These are phyloP conservation scores for Seriola rivoliana DNA, from an alignment of 2,113 vertebrate species.

Conservation along the genomic window DNA sequence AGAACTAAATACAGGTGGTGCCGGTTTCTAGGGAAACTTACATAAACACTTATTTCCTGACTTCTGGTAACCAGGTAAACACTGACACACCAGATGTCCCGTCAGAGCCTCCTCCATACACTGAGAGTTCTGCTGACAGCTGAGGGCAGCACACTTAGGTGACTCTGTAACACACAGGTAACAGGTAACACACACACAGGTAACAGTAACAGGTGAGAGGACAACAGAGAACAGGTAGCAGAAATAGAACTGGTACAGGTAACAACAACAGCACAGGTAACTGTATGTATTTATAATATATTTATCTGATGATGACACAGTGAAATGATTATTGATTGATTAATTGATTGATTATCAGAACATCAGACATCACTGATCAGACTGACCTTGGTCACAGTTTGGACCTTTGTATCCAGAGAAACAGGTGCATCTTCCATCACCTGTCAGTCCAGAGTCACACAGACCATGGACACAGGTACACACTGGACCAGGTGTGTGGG, in stretches of 20 bases:
- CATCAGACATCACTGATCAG: background rate
- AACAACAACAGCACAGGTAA: no score
- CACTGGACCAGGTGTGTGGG: conserved; percentile 69
- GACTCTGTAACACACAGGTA: conserved; percentile 69
- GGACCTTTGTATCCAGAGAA: conserved; percentile 90
- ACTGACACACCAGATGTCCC: conserved; percentile 86
- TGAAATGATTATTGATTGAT: background rate
- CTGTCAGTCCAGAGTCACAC: conserved; percentile 86
- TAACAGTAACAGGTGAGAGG: background rate
- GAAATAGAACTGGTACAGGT: no score
- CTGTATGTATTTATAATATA: no score
- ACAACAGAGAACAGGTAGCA: no score
- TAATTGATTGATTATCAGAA: background rate
- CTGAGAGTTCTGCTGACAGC: conserved; percentile 86
- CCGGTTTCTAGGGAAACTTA: conserved; percentile 79
- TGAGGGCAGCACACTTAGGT: conserved; percentile 84
- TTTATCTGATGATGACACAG: background rate
- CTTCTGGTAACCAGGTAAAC: conserved; percentile 83
- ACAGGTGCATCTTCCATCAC: conserved; percentile 89
- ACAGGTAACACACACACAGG: background rate
- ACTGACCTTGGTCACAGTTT: conserved; percentile 89
- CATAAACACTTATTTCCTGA: conserved; percentile 83
- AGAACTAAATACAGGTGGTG: no score
- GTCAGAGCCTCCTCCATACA: conserved; percentile 83
- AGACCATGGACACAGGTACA: conserved; percentile 92